Evolutionary conservation across 2,797 vertebrate genomes (phyloP).

Genomic region (Cetoscarus ocellatus): DNA sequence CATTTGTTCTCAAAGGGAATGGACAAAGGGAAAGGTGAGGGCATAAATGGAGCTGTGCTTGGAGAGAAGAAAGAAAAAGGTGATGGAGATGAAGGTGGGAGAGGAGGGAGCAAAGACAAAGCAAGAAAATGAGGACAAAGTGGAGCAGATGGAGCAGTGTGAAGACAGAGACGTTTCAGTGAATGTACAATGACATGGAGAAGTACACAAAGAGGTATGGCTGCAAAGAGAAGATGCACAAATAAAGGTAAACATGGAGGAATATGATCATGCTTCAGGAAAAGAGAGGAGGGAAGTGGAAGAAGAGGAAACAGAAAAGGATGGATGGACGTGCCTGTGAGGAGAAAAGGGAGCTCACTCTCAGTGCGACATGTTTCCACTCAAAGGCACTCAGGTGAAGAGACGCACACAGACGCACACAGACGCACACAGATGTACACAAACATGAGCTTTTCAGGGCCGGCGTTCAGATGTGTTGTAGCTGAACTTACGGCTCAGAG

Average conservation of each 20-base stretch:
- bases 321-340: slow-evolving; percentile 45
- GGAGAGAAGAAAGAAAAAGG: slow-evolving; percentile 2
- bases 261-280: not conserved
- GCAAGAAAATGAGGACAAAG: not conserved
- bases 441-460: slow-evolving; percentile 1
- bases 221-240: not conserved
- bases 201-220: not conserved
- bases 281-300: slow-evolving; percentile 22
- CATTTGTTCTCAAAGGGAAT: not conserved
- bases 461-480: slow-evolving; percentile 16
- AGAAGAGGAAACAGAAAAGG: slow-evolving; percentile 37
- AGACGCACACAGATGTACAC: slow-evolving; percentile 22
- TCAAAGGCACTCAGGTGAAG: slow-evolving; percentile 60
- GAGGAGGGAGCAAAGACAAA: not conserved
- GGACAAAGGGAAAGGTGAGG: not conserved
- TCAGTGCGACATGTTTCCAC: slow-evolving; percentile 63
- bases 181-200: slow-evolving; percentile 13
- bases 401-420: slow-evolving; percentile 30
- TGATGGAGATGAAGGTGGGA: not conserved
- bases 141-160: not conserved
- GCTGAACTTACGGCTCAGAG: slow-evolving; percentile 21
- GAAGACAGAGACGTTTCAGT: not conserved
- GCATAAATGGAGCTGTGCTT: not conserved
- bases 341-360: slow-evolving; percentile 49
- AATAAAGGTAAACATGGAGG: slow-evolving; percentile 20